Percentiles rank a stretch among this genome's conserved stretches.
Conservation (phyloP, 2,888 invertebrate species). For the Punctoribates punctum region DNA sequence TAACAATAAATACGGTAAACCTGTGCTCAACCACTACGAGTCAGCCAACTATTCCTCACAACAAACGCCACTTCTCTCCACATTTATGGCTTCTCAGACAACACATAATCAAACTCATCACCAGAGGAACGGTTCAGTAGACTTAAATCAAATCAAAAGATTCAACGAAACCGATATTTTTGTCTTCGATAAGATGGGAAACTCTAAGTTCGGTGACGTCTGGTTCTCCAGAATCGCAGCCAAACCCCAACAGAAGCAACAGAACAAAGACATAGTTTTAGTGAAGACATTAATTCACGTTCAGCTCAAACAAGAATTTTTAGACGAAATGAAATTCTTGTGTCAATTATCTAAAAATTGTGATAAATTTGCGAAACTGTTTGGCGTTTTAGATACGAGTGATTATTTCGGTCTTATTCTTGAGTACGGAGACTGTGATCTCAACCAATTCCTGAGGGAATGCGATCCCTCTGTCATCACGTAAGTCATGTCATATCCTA, state of each 20-base stretch:
- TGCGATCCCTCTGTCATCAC: constrained; percentile 24
- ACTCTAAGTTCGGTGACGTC: constrained; percentile 39
- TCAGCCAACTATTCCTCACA: constrained; percentile 37
- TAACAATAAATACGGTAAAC: constrained; percentile 15
- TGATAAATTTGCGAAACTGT: constrained; percentile 40
- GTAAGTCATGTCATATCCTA: neutral
- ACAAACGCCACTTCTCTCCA: constrained; percentile 26
- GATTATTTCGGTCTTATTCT: constrained; percentile 31
- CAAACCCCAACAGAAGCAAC: constrained; percentile 20
- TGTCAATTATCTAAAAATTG: constrained; percentile 22
- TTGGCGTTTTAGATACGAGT: constrained; percentile 41
- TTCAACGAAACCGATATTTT: constrained; percentile 34
- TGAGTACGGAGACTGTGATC: constrained; percentile 39
- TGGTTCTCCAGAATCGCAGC: constrained; percentile 20
- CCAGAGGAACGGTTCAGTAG: neutral
- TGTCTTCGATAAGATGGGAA: constrained; percentile 36
- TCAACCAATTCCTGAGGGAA: constrained; percentile 38
- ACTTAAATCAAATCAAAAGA: neutral
- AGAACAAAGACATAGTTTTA: constrained; percentile 14
- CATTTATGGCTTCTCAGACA: constrained; percentile 4
- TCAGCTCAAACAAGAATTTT: constrained; percentile 30
- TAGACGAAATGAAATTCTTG: constrained; percentile 19
- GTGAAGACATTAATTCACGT: constrained; percentile 35
- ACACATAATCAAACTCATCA: neutral
- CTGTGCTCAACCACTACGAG: constrained; percentile 33